Evolutionary conservation across 1,140 invertebrate genomes (phyloP).

Genomic region (Augochlora pura): DNA sequence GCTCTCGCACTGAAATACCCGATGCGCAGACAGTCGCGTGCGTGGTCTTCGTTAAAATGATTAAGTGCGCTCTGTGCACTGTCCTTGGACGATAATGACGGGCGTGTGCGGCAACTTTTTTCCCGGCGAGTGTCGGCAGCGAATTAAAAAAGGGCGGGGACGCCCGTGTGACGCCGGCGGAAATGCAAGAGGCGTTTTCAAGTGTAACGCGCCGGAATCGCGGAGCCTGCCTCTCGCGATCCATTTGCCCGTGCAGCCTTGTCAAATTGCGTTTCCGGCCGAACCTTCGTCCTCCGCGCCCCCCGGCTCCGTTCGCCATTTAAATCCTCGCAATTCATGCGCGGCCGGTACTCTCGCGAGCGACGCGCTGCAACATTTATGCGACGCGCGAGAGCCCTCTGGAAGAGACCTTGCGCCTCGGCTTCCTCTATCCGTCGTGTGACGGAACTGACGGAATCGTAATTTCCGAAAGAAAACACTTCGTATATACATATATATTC

Average conservation of each 20-base stretch:
- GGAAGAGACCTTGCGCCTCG: background rate
- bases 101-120: background rate
- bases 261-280: constrained; percentile 19
- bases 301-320: background rate
- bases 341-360: background rate
- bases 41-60: background rate
- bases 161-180: too few species aligned
- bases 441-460: background rate
- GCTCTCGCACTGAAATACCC: background rate
- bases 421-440: background rate
- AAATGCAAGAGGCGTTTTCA: background rate
- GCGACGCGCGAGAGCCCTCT: background rate
- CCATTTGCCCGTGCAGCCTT: background rate
- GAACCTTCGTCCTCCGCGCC: background rate
- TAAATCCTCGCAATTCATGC: constrained; percentile 3
- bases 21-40: background rate
- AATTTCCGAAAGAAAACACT: background rate
- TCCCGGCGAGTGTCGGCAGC: constrained; percentile 2
- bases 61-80: background rate
- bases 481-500: too few species aligned
- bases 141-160: background rate
- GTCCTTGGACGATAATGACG: constrained; percentile 23
- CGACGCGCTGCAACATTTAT: constrained; percentile 2
- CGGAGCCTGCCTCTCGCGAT: background rate
- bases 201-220: background rate